phyloP scores from a whole-genome alignment of 2,113 vertebrate genomes.

The Pituophis catenifer region DNA sequence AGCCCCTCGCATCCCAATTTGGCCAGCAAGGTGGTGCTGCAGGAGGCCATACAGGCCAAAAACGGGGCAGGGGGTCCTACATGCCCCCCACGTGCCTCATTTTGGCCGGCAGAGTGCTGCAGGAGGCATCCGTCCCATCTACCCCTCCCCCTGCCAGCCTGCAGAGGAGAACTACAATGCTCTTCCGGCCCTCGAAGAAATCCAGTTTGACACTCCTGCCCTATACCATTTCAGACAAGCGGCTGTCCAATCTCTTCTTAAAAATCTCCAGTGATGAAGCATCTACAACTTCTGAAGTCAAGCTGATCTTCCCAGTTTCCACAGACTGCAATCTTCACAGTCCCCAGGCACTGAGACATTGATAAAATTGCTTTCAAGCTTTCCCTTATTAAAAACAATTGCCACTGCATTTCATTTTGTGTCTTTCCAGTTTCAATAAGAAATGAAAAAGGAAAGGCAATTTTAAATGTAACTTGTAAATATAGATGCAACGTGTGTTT shows the following conservation, averaged over 20 bases:
- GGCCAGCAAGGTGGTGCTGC: no score
- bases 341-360: not conserved
- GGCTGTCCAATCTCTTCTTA: not conserved
- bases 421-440: not conserved
- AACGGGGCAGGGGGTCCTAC: no score
- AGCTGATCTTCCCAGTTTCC: not conserved
- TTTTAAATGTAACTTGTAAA: not conserved
- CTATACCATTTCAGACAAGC: not conserved
- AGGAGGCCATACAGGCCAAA: no score
- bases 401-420: not conserved
- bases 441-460: conserved; percentile 8
- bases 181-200: no score
- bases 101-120: no score
- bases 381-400: not conserved
- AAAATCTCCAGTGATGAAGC: not conserved
- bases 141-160: no score
- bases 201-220: no score
- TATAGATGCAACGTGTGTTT: not conserved
- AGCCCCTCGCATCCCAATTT: no score
- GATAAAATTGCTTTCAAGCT: not conserved
- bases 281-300: not conserved
- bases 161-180: no score
- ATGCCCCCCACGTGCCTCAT: no score
- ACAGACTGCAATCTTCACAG: not conserved
- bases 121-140: no score